Evolutionary conservation across 1,140 invertebrate species (phyloP).

Genomic region (Tachypleus tridentatus): DNA sequence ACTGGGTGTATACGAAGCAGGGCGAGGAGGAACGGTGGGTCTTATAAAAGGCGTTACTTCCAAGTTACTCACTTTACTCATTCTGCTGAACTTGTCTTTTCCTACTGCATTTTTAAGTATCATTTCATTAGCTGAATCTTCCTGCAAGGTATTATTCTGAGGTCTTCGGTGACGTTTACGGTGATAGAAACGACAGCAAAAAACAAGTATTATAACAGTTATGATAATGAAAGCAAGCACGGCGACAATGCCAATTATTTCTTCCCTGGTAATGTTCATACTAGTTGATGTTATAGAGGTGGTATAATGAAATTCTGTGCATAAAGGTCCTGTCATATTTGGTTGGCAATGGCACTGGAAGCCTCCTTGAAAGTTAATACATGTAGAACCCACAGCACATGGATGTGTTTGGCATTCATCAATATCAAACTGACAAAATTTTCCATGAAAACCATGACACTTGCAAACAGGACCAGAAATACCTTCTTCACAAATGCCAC

Average conservation of each 20-base stretch:
- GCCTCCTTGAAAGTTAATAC: constrained; percentile 62
- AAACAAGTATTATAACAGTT: constrained; percentile 32
- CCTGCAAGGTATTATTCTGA: constrained; percentile 42
- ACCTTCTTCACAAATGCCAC: constrained; percentile 39
- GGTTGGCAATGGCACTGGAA: constrained; percentile 58
- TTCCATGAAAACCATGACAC: constrained; percentile 31
- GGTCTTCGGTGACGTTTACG: constrained; percentile 30
- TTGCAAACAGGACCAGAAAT: constrained; percentile 30
- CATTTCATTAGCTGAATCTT: constrained; percentile 34
- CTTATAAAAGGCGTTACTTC: constrained; percentile 42
- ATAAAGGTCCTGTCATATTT: constrained; percentile 53
- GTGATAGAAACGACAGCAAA: constrained; percentile 26
- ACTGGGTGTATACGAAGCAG: constrained; percentile 70
- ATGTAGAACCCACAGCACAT: constrained; percentile 60
- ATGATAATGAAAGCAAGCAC: constrained; percentile 42
- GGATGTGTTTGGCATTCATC: constrained; percentile 40
- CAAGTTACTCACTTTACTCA: constrained; percentile 68
- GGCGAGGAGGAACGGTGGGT: constrained; percentile 53
- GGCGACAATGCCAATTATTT: constrained; percentile 47
- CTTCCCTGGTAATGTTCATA: constrained; percentile 47
- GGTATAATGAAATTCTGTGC: constrained; percentile 42
- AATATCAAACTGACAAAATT: constrained; percentile 31
- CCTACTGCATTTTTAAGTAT: constrained; percentile 35
- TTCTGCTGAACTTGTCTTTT: constrained; percentile 18
- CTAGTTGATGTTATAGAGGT: constrained; percentile 46